Evolutionary conservation across 2,888 invertebrate species (phyloP).

Genomic region (Brenthis ino): DNA sequence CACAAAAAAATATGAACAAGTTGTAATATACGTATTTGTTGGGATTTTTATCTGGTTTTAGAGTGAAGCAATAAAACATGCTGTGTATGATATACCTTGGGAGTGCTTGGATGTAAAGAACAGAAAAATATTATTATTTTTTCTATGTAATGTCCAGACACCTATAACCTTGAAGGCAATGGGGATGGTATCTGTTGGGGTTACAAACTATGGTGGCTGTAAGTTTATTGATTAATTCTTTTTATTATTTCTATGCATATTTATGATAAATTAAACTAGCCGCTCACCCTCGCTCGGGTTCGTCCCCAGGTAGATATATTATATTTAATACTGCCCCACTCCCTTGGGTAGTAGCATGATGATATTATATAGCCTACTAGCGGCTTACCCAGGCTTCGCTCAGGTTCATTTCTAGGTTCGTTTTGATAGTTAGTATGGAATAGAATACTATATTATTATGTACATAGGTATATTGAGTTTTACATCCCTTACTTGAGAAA

Average conservation of each 20-base stretch:
- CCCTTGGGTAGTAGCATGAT: too few relatives aligned
- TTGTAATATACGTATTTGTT: not conserved
- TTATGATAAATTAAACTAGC: not conserved
- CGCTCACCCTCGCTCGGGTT: too few relatives aligned
- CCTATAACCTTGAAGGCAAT: conserved; percentile 49
- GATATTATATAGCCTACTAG: too few relatives aligned
- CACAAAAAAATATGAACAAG: too few relatives aligned
- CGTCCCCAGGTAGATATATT: too few relatives aligned
- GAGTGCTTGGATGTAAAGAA: conserved; percentile 49
- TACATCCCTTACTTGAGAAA: too few relatives aligned
- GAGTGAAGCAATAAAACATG: conserved; percentile 47
- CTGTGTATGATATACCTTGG: conserved; percentile 53
- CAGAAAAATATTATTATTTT: conserved; percentile 42
- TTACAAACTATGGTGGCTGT: conserved; percentile 52
- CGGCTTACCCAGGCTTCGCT: too few relatives aligned
- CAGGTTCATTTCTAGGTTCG: too few relatives aligned
- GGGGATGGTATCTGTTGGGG: conserved; percentile 48
- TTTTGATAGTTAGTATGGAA: too few relatives aligned
- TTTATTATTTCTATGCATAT: not conserved
- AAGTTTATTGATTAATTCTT: conserved; percentile 23
- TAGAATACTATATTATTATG: too few relatives aligned
- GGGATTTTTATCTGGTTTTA: conserved; percentile 24
- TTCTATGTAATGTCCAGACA: conserved; percentile 46
- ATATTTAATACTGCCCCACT: too few relatives aligned
- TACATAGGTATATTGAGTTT: too few relatives aligned